Conservation (phyloP, 2,113 vertebrate genomes). For the Thamnophis sirtalis region DNA sequence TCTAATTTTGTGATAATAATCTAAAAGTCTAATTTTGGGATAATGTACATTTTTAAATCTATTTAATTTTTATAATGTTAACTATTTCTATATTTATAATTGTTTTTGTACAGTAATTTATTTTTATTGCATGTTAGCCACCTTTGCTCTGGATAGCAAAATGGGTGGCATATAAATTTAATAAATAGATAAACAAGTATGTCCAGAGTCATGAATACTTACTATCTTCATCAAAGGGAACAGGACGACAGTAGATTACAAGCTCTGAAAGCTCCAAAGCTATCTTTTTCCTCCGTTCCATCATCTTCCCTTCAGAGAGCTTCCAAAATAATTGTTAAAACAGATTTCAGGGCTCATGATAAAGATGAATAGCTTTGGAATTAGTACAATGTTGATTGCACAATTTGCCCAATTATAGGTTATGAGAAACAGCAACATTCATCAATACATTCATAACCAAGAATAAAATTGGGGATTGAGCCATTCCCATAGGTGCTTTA, state of each 20-base stretch:
- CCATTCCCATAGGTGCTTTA: neutral
- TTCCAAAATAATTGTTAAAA: constrained; percentile 48
- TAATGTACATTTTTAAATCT: neutral
- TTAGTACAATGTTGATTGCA: fast-evolving
- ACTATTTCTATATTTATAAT: neutral
- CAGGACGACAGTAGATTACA: constrained; percentile 95
- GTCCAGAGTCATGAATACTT: constrained; percentile 56
- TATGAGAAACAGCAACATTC: fast-evolving
- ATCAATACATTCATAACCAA: neutral
- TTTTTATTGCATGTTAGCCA: neutral
- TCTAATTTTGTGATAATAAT: neutral
- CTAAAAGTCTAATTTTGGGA: neutral
- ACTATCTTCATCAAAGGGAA: constrained; percentile 98
- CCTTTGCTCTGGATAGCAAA: neutral
- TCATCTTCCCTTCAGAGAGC: constrained; percentile 97
- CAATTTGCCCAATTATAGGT: neutral
- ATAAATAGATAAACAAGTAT: neutral
- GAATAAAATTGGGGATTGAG: neutral
- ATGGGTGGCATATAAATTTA: neutral
- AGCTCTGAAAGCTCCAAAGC: constrained; percentile 94
- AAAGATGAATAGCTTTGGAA: neutral
- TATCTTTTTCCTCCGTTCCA: constrained; percentile 98
- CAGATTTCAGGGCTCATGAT: neutral
- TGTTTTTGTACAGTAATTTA: neutral
- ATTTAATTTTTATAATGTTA: neutral